Percentiles rank a stretch among this genome's conserved stretches.
Evolutionary conservation across 2,888 invertebrate species (phyloP).

Genomic region (Tenthredo amoena): DNA sequence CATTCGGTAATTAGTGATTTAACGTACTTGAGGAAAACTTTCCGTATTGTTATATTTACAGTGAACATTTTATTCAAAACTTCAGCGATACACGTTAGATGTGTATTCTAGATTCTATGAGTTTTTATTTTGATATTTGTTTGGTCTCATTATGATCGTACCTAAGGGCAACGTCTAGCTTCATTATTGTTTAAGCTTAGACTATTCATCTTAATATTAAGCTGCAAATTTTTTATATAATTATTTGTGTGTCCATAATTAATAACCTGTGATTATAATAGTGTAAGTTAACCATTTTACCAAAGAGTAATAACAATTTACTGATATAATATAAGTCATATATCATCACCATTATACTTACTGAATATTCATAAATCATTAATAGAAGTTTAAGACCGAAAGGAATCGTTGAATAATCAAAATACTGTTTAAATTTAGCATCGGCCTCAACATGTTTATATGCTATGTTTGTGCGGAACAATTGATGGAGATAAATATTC

Average conservation of each 20-base stretch:
- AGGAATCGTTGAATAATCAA: neutral
- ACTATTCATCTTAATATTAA: neutral
- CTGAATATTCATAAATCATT: neutral
- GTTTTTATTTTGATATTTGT: slow-evolving; percentile 22
- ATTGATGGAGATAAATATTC: slow-evolving; percentile 8
- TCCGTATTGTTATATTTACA: neutral
- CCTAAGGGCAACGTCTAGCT: neutral
- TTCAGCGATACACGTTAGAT: neutral
- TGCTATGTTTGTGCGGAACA: slow-evolving; percentile 13
- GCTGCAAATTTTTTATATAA: neutral
- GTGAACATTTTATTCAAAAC: neutral
- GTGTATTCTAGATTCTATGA: neutral
- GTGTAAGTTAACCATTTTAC: neutral
- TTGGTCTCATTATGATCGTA: neutral
- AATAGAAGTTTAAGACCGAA: neutral
- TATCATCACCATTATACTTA: neutral
- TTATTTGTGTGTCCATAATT: neutral
- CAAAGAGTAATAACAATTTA: slow-evolving; percentile 1
- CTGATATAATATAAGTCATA: neutral
- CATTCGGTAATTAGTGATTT: neutral
- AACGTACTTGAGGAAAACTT: slow-evolving; percentile 1
- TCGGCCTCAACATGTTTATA: slow-evolving; percentile 12
- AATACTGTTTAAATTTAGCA: neutral
- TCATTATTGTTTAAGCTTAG: neutral
- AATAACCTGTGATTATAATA: neutral